phyloP scores from a whole-genome alignment of 2,113 vertebrate genomes.

The Strix aluco region DNA sequence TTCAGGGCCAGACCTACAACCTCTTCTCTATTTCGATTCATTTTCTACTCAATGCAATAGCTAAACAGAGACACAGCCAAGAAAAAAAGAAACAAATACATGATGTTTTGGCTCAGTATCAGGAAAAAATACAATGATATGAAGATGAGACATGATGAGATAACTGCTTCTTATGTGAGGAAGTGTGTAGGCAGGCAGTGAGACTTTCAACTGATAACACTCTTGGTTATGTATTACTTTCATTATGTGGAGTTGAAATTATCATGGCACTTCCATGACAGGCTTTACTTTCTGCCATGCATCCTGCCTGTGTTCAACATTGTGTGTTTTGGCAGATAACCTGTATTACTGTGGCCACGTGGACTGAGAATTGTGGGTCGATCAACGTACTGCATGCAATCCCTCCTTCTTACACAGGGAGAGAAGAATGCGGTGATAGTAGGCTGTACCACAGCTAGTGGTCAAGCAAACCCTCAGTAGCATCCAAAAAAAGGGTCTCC shows the following conservation, averaged over 20 bases:
- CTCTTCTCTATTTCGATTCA: not conserved
- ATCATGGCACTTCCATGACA: not conserved
- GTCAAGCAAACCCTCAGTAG: not conserved
- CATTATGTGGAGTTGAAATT: not conserved
- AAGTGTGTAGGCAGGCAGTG: not conserved
- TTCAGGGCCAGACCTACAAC: not conserved
- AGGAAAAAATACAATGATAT: not conserved
- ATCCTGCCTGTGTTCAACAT: fast-evolving
- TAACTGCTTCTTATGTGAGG: not conserved
- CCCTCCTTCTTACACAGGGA: not conserved
- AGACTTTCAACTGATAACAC: not conserved
- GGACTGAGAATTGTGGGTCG: fast-evolving
- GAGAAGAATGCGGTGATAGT: not conserved
- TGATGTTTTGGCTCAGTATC: not conserved
- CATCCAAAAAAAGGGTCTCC: not conserved
- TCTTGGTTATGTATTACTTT: not conserved
- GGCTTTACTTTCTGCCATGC: not conserved
- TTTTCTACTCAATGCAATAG: not conserved
- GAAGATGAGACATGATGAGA: not conserved
- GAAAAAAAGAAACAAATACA: not conserved
- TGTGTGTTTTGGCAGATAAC: not conserved
- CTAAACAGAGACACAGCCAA: not conserved
- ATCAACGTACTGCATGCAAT: not conserved
- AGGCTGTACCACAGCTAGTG: not conserved
- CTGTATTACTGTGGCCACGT: not conserved